Base-by-base conservation (phyloP, 30 jellyfish, hydroid and myxozoan species). In the Catostylus mosaicus region DNA sequence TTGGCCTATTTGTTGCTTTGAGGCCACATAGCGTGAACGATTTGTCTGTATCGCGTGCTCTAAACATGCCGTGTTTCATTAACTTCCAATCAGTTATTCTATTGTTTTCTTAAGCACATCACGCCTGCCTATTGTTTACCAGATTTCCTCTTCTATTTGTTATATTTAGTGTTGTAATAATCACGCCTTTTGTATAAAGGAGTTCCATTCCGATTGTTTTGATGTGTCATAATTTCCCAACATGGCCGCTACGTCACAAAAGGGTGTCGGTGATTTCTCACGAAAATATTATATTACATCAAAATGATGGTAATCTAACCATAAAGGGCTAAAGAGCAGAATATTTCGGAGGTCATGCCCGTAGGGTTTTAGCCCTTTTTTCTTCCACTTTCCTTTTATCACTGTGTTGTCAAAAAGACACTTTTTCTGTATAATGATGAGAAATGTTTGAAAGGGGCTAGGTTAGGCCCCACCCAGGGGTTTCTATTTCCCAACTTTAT, bases 191-290 rank as follows among this genome's bases (percentile, higher is more conserved):
- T 43, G 8, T 43, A 27, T 27, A 12, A 16, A 59, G 71, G 0
- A 59, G 24, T 20, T 59, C 40, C 2, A 6, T 23, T 20, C 38
- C 32, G n/a, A 27, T 59, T 59, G 71, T 59, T 59, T 26, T 59
- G 11, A 18, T 59, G 71, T 59, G 71, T 59, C 10, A 59, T 19
- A 22, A 59, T 22, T 59, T 59, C 40, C 32, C 71, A 22, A 59
- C n/a, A 1, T 22, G 11, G 38, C 71, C 10, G 11, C 8, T 59
- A 59, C 71, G 71, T 59, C n/a, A 27, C 71, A 59, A 59, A 4
- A 59, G 71, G 71, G 71, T 24, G 71, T 22, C 9, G 71, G 40
- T 12, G 38, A 59, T 19, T 27, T 59, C 71, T 59, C 71, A 59
- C 71, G 71, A 6, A 6, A n/a, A 59, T 23, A 22, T 59, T 2